Evolutionary conservation across 2,113 vertebrate species (phyloP).

Genomic region (Rhinoptilus africanus): DNA sequence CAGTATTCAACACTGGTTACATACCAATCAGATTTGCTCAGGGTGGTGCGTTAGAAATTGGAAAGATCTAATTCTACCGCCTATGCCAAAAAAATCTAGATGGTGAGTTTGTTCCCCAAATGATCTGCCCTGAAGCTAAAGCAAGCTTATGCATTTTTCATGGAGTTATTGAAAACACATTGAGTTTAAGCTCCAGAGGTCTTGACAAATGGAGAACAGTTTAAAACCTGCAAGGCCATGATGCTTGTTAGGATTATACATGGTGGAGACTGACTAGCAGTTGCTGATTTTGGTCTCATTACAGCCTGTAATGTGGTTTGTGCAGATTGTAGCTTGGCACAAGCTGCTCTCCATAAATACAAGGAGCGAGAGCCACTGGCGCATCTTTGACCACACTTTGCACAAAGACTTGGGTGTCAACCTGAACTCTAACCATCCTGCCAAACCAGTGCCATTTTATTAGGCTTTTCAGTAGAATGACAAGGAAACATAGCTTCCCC

Average conservation of each 20-base stretch:
- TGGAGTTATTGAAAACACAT: not conserved
- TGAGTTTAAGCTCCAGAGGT: not conserved
- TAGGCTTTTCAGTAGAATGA: not conserved
- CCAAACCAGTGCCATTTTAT: not conserved
- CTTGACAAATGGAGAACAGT: not conserved
- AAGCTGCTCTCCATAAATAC: not conserved
- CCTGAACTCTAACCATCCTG: not conserved
- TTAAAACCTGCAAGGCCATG: not conserved
- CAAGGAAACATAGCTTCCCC: not conserved
- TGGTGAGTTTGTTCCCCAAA: not conserved
- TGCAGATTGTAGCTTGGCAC: slow-evolving; percentile 32
- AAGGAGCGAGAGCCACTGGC: not conserved
- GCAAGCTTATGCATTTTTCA: not conserved
- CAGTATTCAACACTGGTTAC: not conserved
- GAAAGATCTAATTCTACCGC: not conserved
- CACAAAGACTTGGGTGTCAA: not conserved
- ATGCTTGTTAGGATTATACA: not conserved
- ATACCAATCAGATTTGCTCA: not conserved
- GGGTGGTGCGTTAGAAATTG: not conserved
- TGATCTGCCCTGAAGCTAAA: not conserved
- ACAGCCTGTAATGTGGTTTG: slow-evolving; percentile 11
- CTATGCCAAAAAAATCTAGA: not conserved
- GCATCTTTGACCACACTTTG: slow-evolving; percentile 8
- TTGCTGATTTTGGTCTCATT: slow-evolving; percentile 43
- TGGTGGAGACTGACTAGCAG: not conserved